Evolutionary conservation across 2,888 invertebrate species (phyloP).

Genomic region (Tenodera sinensis): DNA sequence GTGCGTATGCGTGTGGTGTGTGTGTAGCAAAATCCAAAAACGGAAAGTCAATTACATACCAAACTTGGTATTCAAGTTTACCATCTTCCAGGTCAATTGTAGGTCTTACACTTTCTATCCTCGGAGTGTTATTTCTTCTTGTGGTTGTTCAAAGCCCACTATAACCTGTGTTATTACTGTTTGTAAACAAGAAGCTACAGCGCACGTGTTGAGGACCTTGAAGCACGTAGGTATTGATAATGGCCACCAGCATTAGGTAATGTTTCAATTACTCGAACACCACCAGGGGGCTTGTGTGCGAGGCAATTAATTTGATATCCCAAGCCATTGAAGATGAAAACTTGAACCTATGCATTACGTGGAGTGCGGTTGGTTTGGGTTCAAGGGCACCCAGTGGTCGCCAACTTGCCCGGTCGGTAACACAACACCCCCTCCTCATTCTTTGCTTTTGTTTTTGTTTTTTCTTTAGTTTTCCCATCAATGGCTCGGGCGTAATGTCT

Average conservation of each 20-base stretch:
- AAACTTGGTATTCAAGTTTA: too few relatives aligned
- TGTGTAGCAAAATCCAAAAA: too few relatives aligned
- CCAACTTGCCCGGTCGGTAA: background rate
- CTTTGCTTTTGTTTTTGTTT: background rate
- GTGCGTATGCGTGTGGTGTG: too few relatives aligned
- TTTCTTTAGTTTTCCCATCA: background rate
- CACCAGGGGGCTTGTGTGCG: background rate
- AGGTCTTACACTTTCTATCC: too few relatives aligned
- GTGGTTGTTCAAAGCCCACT: too few relatives aligned
- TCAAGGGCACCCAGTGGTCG: background rate
- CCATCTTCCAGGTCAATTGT: too few relatives aligned
- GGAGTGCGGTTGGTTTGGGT: background rate
- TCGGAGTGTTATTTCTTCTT: too few relatives aligned
- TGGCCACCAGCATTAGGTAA: background rate
- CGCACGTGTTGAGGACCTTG: background rate
- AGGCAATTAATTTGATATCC: slow-evolving; percentile 8
- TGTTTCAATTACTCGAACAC: background rate
- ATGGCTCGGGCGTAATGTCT: background rate
- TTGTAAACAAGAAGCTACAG: too few relatives aligned
- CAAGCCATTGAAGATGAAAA: background rate
- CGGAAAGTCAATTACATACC: too few relatives aligned
- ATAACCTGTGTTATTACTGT: too few relatives aligned
- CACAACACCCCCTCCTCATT: background rate
- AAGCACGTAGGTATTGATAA: background rate
- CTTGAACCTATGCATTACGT: background rate